These are phyloP conservation scores for Drosophila leonis DNA, from an alignment of 2,888 invertebrate genomes.

Conservation along the genomic window DNA sequence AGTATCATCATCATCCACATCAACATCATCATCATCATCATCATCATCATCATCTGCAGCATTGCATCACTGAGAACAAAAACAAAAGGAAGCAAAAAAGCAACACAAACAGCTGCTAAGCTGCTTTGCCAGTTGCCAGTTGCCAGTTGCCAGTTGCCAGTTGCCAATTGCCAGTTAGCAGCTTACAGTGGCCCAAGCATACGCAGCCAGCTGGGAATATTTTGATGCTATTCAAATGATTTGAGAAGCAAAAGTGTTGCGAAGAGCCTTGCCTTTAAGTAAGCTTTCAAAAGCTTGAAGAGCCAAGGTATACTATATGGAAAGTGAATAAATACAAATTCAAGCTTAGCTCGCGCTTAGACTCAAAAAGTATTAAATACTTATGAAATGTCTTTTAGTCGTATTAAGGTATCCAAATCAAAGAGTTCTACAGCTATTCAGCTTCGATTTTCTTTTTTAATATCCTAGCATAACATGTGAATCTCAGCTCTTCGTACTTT, in stretches of 20 bases:
- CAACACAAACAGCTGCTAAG: constrained; percentile 37
- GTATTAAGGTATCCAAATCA: no score
- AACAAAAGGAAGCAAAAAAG: constrained; percentile 9
- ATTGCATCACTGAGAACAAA: constrained; percentile 33
- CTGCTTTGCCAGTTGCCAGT: constrained; percentile 35
- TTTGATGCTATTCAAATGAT: background rate
- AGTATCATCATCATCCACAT: background rate
- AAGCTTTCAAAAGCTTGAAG: background rate
- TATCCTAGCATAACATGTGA: no score
- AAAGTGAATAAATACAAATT: background rate
- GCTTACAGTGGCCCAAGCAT: constrained; percentile 30
- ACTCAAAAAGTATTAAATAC: no score
- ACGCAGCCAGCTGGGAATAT: background rate
- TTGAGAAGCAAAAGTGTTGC: background rate
- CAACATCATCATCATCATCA: constrained; percentile 1
- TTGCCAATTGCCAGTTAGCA: constrained; percentile 33
- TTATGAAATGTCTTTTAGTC: no score
- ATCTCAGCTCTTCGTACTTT: no score
- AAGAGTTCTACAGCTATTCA: no score
- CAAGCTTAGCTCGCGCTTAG: background rate
- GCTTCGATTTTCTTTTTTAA: no score
- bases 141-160: constrained; percentile 13
- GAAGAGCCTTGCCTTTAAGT: background rate
- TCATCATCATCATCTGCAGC: constrained; percentile 16
- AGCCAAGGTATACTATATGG: no score